Conservation (phyloP, 2,888 invertebrate species). For the Argyra leucocephala region DNA sequence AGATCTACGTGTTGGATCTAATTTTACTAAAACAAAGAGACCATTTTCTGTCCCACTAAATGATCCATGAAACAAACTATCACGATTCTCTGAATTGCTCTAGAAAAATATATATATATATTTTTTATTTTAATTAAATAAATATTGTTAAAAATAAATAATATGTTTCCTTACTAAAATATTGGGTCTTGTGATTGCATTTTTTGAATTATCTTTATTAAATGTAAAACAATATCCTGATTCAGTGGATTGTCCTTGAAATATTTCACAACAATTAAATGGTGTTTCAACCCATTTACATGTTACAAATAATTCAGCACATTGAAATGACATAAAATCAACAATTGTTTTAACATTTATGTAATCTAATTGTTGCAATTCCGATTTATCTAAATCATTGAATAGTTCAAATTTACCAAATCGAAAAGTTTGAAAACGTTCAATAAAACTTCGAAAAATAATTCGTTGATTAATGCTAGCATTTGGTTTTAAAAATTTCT, state of each 20-base stretch:
- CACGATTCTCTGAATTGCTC: neutral
- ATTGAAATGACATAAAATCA: slow-evolving; percentile 37
- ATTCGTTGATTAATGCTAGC: slow-evolving; percentile 22
- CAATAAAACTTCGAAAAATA: slow-evolving; percentile 32
- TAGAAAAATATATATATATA: no score
- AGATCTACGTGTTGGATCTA: neutral
- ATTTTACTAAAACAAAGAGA: neutral
- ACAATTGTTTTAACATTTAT: slow-evolving; percentile 36
- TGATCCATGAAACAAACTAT: neutral
- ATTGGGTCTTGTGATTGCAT: neutral
- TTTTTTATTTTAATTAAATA: no score
- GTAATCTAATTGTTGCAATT: slow-evolving; percentile 29
- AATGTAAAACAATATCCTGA: slow-evolving; percentile 46
- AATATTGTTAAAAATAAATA: no score
- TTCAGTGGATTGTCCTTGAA: slow-evolving; percentile 42
- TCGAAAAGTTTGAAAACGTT: slow-evolving; percentile 31
- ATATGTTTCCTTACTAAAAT: neutral
- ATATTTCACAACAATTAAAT: slow-evolving; percentile 44
- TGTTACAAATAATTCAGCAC: slow-evolving; percentile 38
- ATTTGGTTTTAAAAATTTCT: slow-evolving; percentile 31
- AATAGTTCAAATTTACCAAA: slow-evolving; percentile 33
- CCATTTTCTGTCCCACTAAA: neutral
- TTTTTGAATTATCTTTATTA: slow-evolving; percentile 29
- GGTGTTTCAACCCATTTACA: slow-evolving; percentile 44
- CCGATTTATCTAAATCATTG: slow-evolving; percentile 24